These are phyloP conservation scores for Heterotilapia buettikoferi DNA, from an alignment of 2,113 vertebrate species.

Conservation along the genomic window DNA sequence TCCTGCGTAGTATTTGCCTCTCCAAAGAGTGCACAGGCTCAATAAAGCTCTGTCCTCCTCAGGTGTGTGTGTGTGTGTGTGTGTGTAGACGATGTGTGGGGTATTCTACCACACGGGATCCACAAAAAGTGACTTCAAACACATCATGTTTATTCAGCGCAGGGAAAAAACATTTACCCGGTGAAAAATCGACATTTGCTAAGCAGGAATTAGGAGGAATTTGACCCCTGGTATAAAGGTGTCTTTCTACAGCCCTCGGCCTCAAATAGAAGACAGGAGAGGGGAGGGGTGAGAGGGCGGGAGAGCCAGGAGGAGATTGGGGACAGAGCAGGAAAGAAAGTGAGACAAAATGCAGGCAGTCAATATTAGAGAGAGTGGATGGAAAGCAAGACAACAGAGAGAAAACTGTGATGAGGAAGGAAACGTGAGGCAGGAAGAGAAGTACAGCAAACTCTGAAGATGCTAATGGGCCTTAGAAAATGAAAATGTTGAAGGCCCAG, in stretches of 20 bases:
- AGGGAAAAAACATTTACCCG: slow-evolving; percentile 45
- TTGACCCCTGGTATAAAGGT: slow-evolving; percentile 45
- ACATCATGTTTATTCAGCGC: background rate
- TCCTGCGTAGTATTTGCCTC: background rate
- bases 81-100: background rate
- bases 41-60: slow-evolving; percentile 20
- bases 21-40: background rate
- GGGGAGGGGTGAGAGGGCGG: background rate
- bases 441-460: background rate
- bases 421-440: background rate
- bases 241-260: slow-evolving; percentile 40
- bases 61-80: background rate
- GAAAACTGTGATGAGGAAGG: background rate
- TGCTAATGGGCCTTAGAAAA: background rate
- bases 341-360: background rate
- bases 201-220: slow-evolving; percentile 37
- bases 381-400: background rate
- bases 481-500: background rate
- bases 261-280: background rate
- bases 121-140: slow-evolving; percentile 46
- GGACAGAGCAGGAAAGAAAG: background rate
- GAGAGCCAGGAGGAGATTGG: slow-evolving; percentile 4
- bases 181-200: slow-evolving; percentile 24
- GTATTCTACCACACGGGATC: slow-evolving; percentile 8
- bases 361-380: background rate